Evolutionary conservation across 2,888 invertebrate species (phyloP).

Genomic region (Sesamia inferens): DNA sequence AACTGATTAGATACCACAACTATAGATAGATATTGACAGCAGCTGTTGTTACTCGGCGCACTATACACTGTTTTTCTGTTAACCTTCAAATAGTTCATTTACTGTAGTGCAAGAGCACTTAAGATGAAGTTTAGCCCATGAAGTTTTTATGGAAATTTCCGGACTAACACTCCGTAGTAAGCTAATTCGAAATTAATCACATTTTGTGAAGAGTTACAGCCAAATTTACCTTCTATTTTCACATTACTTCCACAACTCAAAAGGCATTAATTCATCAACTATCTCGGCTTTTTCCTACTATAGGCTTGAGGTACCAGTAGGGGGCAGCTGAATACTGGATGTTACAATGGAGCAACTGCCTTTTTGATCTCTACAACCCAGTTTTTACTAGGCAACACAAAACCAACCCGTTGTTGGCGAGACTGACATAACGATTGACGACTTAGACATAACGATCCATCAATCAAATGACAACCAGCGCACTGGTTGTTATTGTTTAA

Average conservation of each 20-base stretch:
- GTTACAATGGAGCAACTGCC: too few species aligned
- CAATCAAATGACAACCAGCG: not conserved
- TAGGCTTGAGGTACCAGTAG: not conserved
- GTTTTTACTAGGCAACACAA: not conserved
- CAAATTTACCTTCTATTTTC: not conserved
- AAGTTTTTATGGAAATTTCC: too few species aligned
- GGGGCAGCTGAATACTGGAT: too few species aligned
- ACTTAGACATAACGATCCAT: not conserved
- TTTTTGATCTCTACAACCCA: not conserved
- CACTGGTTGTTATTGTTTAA: too few species aligned
- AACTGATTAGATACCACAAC: slow-evolving; percentile 42
- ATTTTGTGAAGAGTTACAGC: not conserved
- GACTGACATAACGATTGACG: not conserved
- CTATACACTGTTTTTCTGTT: slow-evolving; percentile 16
- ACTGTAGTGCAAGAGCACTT: slow-evolving; percentile 8
- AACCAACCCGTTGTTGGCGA: not conserved
- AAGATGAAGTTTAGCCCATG: too few species aligned
- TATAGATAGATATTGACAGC: slow-evolving; percentile 37
- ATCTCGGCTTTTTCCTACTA: not conserved
- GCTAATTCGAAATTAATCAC: not conserved
- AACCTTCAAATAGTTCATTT: slow-evolving; percentile 40
- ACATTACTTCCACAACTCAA: not conserved
- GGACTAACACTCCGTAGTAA: not conserved
- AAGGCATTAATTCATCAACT: not conserved
- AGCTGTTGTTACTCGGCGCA: slow-evolving; percentile 25